Conservation (phyloP, 1,140 invertebrate genomes). For the Holcopasites calliopsidis region DNA sequence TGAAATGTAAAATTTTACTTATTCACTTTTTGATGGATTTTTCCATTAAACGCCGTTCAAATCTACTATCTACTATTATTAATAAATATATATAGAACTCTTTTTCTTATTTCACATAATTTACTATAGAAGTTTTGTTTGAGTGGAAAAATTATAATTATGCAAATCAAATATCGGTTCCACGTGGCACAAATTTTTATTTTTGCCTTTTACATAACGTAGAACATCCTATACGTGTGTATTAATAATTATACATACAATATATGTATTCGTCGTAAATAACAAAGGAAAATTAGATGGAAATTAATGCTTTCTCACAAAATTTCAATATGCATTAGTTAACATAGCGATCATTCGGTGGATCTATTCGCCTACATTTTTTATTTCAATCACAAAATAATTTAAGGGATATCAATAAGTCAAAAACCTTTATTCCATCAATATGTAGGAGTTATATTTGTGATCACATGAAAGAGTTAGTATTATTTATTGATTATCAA, state of each 20-base stretch:
- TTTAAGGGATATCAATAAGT: neutral
- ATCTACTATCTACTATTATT: neutral
- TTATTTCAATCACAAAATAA: neutral
- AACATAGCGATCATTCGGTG: too few species aligned
- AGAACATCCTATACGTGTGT: neutral
- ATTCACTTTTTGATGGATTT: too few species aligned
- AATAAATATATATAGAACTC: slow-evolving; percentile 3
- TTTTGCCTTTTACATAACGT: neutral
- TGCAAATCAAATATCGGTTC: neutral
- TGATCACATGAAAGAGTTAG: neutral
- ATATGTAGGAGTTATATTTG: neutral
- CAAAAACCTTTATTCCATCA: neutral
- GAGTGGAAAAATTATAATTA: neutral
- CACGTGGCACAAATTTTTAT: neutral
- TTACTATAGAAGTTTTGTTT: neutral
- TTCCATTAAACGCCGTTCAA: neutral
- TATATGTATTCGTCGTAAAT: too few species aligned
- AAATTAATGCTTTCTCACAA: neutral
- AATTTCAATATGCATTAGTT: neutral
- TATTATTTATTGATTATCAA: neutral
- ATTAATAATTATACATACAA: neutral
- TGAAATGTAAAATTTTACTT: neutral
- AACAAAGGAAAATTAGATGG: neutral
- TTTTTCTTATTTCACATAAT: neutral
- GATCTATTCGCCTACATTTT: too few species aligned